Percentiles rank a stretch among this genome's conserved stretches.
phyloP scores from a whole-genome alignment of 2,113 vertebrate genomes.

The Argyrosomus japonicus region DNA sequence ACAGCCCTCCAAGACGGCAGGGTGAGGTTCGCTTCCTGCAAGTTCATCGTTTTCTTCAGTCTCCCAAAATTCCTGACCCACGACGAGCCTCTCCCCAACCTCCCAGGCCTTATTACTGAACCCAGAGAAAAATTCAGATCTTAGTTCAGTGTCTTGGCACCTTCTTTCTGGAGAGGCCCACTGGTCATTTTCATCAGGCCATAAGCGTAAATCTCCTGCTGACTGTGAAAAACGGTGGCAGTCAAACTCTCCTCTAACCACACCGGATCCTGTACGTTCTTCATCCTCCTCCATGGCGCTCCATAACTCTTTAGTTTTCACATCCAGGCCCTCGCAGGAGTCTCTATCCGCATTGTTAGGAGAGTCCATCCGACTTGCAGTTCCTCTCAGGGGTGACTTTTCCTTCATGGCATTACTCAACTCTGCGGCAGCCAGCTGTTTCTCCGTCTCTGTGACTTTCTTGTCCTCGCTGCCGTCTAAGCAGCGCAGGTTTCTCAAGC shows the following conservation, averaged over 20 bases:
- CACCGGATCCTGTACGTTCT: slow-evolving; percentile 49
- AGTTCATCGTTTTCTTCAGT: slow-evolving; percentile 84
- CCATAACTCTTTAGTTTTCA: slow-evolving; percentile 77
- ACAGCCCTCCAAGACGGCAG: slow-evolving; percentile 59
- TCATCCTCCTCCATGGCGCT: slow-evolving; percentile 72
- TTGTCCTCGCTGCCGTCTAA: slow-evolving; percentile 62
- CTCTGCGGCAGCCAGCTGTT: slow-evolving; percentile 71
- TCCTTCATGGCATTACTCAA: slow-evolving; percentile 73
- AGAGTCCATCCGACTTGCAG: slow-evolving; percentile 13
- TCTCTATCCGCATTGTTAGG: slow-evolving; percentile 41
- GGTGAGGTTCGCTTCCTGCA: slow-evolving; percentile 83
- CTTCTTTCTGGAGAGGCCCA: slow-evolving; percentile 82
- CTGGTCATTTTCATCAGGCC: slow-evolving; percentile 84
- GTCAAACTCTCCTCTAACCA: slow-evolving; percentile 75
- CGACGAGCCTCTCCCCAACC: slow-evolving; percentile 70
- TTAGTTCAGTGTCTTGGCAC: slow-evolving; percentile 71
- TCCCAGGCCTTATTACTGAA: slow-evolving; percentile 74
- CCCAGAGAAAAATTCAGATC: slow-evolving; percentile 77
- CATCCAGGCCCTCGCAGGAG: slow-evolving; percentile 65
- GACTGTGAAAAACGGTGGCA: slow-evolving; percentile 74
- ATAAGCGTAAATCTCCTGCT: slow-evolving; percentile 71
- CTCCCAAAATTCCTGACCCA: slow-evolving; percentile 81
- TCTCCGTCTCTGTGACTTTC: slow-evolving; percentile 67
- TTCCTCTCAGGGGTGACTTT: slow-evolving; percentile 63
- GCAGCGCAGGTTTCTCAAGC: slow-evolving; percentile 77